A percentile compares a stretch with the other conserved stretches of the same genome.
Evolutionary conservation across 2,113 vertebrate genomes (phyloP).

Genomic region (Xyrauchen texanus): DNA sequence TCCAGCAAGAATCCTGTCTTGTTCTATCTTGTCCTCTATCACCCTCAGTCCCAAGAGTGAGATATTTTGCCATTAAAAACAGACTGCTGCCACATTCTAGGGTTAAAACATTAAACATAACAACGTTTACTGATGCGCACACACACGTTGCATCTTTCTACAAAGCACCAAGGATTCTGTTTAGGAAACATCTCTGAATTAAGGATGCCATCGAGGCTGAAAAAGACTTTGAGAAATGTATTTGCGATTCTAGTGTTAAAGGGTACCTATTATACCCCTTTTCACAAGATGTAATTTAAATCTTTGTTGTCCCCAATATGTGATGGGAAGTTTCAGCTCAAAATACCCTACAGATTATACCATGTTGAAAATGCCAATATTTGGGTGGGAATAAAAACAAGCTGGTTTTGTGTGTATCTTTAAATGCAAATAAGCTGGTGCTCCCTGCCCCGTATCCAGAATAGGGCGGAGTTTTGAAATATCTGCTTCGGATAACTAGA

Average conservation of each 20-base stretch:
- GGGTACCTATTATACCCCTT: no score
- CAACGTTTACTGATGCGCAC: not conserved
- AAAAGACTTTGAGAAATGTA: constrained; percentile 7
- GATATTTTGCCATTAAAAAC: not conserved
- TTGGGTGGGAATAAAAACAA: no score
- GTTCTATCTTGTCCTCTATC: not conserved
- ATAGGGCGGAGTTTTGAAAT: no score
- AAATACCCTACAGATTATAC: no score
- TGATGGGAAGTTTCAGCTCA: no score
- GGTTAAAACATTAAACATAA: constrained; percentile 15
- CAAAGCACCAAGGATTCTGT: constrained; percentile 12
- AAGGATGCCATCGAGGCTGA: not conserved
- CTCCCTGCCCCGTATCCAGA: no score
- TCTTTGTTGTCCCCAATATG: no score
- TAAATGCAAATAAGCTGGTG: no score
- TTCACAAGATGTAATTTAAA: no score
- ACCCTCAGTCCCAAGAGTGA: not conserved
- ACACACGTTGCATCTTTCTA: not conserved
- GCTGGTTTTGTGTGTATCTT: no score
- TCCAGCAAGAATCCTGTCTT: not conserved
- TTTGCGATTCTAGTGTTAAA: not conserved
- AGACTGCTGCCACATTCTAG: not conserved
- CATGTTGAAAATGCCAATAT: no score
- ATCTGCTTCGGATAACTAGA: no score
- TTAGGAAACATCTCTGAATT: not conserved